These are phyloP conservation scores for Baronia brevicornis DNA, from an alignment of 2,888 invertebrate genomes.

Conservation along the genomic window DNA sequence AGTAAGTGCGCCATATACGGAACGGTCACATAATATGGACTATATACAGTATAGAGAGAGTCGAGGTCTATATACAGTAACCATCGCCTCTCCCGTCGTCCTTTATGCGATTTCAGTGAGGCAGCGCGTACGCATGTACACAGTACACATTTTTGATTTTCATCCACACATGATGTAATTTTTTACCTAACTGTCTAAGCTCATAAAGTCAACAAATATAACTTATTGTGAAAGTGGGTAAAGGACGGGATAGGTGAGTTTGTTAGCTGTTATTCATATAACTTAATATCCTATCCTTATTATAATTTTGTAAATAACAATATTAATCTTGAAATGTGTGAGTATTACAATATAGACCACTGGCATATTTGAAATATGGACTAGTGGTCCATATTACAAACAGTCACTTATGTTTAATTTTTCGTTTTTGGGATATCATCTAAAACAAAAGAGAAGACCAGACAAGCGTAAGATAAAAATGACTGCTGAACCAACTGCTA, in stretches of 20 bases:
- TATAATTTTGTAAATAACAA: constrained; percentile 17
- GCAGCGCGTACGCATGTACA: constrained; percentile 15
- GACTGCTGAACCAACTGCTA: too few relatives aligned
- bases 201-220: constrained; percentile 15
- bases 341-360: constrained; percentile 16
- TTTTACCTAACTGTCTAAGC: constrained; percentile 14
- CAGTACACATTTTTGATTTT: constrained; percentile 14
- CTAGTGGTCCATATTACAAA: constrained; percentile 13
- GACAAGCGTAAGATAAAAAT: constrained; percentile 11
- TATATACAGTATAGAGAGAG: constrained; percentile 11
- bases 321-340: constrained; percentile 19
- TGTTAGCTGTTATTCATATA: constrained; percentile 16
- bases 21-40: constrained; percentile 15
- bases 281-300: too few relatives aligned
- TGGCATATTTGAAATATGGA: constrained; percentile 15
- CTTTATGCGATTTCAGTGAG: constrained; percentile 15
- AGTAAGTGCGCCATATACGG: too few relatives aligned
- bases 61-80: constrained; percentile 9
- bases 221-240: constrained; percentile 17
- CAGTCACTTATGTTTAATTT: too few relatives aligned
- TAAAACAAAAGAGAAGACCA: constrained; percentile 10
- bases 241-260: constrained; percentile 15
- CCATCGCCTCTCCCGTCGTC: constrained; percentile 16
- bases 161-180: constrained; percentile 12
- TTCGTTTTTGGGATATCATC: too few relatives aligned